Evolutionary conservation across 2,113 vertebrate species (phyloP).

Genomic region (Alexandromys fortis): DNA sequence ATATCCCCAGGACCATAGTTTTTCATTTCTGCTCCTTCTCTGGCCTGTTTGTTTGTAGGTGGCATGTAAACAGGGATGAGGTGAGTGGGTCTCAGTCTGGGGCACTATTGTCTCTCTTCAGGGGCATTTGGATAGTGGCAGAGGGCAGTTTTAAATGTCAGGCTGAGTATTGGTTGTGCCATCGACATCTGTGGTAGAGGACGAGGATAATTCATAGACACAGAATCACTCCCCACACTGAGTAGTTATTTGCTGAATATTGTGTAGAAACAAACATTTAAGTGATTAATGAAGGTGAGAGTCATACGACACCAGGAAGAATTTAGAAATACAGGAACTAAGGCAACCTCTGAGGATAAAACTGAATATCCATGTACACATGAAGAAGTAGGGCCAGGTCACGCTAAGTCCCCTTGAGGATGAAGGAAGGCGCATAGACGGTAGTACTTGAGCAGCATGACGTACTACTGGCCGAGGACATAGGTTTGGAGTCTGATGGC

Average conservation of each 20-base stretch:
- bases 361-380: neutral
- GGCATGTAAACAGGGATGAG: neutral
- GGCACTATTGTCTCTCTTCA: neutral
- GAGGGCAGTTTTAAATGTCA: neutral
- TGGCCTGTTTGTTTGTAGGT: neutral
- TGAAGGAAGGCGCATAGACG: neutral
- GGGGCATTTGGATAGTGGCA: neutral
- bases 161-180: neutral
- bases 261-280: neutral
- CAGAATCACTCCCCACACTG: neutral
- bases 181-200: neutral
- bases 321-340: neutral
- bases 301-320: neutral
- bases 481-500: neutral
- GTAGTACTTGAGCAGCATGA: neutral
- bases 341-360: conserved; percentile 22
- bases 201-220: neutral
- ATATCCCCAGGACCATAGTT: neutral
- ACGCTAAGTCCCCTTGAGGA: neutral
- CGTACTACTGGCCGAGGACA: neutral
- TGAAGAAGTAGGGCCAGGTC: neutral
- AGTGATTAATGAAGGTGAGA: neutral
- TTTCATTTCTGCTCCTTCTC: neutral
- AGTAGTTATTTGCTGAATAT: neutral
- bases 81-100: neutral